phyloP scores from a whole-genome alignment of 2,113 vertebrate species.

The Euleptes europaea region DNA sequence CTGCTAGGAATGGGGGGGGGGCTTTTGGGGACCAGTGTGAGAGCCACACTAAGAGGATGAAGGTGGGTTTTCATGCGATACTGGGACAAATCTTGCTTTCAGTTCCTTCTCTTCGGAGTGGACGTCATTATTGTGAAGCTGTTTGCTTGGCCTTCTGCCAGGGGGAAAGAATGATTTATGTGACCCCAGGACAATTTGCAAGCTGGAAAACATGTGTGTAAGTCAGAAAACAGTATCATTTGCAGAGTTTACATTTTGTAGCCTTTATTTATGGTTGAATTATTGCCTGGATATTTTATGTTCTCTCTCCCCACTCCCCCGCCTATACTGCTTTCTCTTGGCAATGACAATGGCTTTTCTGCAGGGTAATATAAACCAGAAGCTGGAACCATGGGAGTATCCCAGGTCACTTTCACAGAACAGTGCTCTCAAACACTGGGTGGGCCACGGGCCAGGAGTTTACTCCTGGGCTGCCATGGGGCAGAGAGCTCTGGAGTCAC shows the following conservation, averaged over 20 bases:
- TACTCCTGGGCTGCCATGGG: neutral
- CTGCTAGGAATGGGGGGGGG: neutral
- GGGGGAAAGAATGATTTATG: neutral
- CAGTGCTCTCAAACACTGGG: slow-evolving; percentile 23
- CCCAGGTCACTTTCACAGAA: slow-evolving; percentile 48
- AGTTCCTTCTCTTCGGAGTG: neutral
- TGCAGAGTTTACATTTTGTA: neutral
- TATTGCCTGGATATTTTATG: slow-evolving; percentile 30
- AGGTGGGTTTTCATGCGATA: neutral
- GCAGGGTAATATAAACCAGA: neutral
- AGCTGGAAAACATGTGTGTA: neutral
- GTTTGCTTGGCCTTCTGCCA: neutral
- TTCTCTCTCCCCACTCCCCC: neutral
- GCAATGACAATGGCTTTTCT: slow-evolving; percentile 31
- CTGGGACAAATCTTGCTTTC: fast-evolving
- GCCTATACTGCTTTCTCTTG: slow-evolving; percentile 3
- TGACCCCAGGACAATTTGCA: slow-evolving; percentile 3
- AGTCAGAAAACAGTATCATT: neutral
- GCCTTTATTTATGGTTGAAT: neutral
- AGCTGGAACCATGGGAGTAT: neutral
- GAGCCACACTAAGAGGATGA: neutral
- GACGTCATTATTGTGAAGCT: neutral
- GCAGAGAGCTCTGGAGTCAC: slow-evolving; percentile 16
- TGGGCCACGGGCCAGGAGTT: neutral
- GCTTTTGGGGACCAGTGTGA: neutral